Conservation (phyloP, 1,140 invertebrate genomes). For the Sitodiplosis mosellana region DNA sequence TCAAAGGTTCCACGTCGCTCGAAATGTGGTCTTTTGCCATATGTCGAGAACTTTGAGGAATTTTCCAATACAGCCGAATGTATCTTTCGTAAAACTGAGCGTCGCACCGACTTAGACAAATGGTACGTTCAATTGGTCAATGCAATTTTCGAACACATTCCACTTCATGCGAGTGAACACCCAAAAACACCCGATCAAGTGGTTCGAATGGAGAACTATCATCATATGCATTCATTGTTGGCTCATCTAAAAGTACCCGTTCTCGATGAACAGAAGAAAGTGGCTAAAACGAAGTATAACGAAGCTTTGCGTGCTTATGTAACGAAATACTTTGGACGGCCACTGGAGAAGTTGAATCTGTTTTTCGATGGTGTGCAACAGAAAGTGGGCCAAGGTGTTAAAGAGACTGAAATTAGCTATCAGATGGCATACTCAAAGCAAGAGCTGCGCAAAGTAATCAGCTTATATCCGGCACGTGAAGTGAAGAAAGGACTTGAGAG, state of each 20-base stretch:
- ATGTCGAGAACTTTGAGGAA: constrained; percentile 82
- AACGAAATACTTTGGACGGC: constrained; percentile 83
- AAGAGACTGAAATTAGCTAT: constrained; percentile 94
- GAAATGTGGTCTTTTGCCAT: constrained; percentile 83
- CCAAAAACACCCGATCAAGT: constrained; percentile 88
- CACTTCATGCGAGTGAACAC: constrained; percentile 64
- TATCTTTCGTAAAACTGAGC: constrained; percentile 72
- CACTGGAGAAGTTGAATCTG: constrained; percentile 84
- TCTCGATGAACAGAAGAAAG: constrained; percentile 73
- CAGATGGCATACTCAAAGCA: constrained; percentile 95
- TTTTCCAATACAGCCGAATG: constrained; percentile 74
- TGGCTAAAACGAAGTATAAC: constrained; percentile 79
- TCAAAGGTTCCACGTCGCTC: constrained; percentile 48
- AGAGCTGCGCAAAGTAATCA: constrained; percentile 87
- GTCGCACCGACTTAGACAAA: constrained; percentile 89
- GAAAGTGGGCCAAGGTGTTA: constrained; percentile 80
- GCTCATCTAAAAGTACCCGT: constrained; percentile 81
- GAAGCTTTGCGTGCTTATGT: constrained; percentile 85
- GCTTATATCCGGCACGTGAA: constrained; percentile 86
- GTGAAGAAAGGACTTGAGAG: constrained; percentile 91
- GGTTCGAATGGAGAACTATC: constrained; percentile 95
- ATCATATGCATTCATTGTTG: constrained; percentile 75
- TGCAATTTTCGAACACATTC: constrained; percentile 75
- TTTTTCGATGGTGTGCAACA: constrained; percentile 92
- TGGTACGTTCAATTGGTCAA: constrained; percentile 76